Evolutionary conservation across 1,140 invertebrate species (phyloP).

Genomic region (Diprion similis): DNA sequence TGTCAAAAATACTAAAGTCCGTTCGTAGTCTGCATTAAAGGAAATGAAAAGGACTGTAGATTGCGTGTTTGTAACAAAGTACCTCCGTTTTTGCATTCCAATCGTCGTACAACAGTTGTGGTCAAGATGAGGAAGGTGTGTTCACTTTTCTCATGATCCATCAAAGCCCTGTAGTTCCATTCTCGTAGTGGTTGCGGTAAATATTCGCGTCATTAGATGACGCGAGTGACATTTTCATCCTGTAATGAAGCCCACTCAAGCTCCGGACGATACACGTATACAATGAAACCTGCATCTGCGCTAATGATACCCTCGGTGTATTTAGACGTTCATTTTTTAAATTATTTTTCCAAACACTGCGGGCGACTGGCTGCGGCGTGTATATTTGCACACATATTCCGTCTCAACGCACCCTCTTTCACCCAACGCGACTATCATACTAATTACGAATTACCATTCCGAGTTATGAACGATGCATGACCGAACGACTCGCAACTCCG

Average conservation of each 20-base stretch:
- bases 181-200: background rate
- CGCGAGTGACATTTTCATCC: conserved; percentile 4
- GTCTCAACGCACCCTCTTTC: background rate
- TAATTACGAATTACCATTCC: conserved; percentile 5
- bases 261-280: background rate
- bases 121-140: too few relatives aligned
- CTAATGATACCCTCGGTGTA: too few relatives aligned
- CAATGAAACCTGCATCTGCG: background rate
- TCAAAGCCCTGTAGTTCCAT: too few relatives aligned
- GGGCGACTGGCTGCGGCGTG: background rate
- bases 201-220: conserved; percentile 3
- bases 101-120: too few relatives aligned
- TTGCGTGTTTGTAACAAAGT: too few relatives aligned
- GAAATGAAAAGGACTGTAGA: too few relatives aligned
- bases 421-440: background rate
- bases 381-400: background rate
- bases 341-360: background rate
- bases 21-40: too few relatives aligned
- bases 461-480: background rate
- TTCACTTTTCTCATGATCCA: too few relatives aligned
- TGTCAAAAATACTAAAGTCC: too few relatives aligned
- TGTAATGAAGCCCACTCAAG: background rate
- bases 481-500: background rate
- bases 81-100: too few relatives aligned
- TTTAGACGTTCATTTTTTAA: too few relatives aligned